Base-by-base conservation (phyloP, 2,113 vertebrate genomes). In the Thomomys bottae region DNA sequence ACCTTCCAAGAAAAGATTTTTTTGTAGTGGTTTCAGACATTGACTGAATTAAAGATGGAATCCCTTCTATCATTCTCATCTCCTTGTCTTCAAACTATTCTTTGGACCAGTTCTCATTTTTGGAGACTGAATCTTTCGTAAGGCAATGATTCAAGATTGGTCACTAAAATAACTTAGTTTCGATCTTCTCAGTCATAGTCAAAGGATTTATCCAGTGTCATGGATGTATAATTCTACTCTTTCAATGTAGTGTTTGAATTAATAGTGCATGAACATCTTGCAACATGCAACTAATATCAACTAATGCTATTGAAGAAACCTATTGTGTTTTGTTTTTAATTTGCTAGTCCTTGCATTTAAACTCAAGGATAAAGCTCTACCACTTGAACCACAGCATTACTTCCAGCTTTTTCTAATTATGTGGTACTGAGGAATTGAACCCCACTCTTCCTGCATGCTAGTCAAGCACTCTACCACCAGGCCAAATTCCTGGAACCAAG, bases 181-280 rank as follows among this genome's bases (percentile, higher is more conserved):
- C 87, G 32, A 36, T 84, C 40, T 91, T 75, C 71, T 91, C 26
- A 40, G 42, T 79, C 83, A 73, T 63, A 91, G 79, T 54, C 59
- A 71, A 76, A 76, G 77, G 15, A 78, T 72, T 77, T 63, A 61
- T 54, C 90, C 36, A 28, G 30, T 63, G 70, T n/a, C 78, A 78
- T 78, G 32, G 8, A 73, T 32, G 64, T 4, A 26, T 49, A 93
- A 88, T 79, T 63, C 61, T 78, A 76, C 30, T 42, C 30, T 64
- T 91, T n/a, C n/a, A 57, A 32, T 45, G 68, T 32, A 84, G 40
- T 40, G 38, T 7, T 81, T 23, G 80, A 61, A 92, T 72, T 91
- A 90, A 92, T 75, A 81, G 42, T 17, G 54, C 12, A 11, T 91
- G 83, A 88, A 80, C 85, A 89, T 91, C 92, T 91, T 94, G 42